Conservation (phyloP, 2,797 vertebrate genomes). For the Hybognathus amarus region DNA sequence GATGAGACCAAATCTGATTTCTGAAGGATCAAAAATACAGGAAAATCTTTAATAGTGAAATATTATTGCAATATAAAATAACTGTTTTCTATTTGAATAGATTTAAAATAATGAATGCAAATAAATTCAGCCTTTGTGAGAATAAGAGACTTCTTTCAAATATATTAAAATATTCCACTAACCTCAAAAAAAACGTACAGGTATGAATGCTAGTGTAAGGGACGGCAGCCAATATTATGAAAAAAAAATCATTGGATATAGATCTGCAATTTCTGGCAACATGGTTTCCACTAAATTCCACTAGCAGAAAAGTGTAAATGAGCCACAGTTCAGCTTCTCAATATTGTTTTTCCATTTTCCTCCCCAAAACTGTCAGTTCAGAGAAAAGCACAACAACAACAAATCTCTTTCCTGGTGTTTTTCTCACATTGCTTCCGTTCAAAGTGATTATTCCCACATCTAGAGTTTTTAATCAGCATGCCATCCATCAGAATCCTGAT, state of each 20-base stretch:
- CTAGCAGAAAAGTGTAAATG: background rate
- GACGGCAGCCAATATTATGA: background rate
- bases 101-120: background rate
- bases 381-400: conserved; percentile 6
- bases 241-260: background rate
- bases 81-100: background rate
- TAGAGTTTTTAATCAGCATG: conserved; percentile 20
- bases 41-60: background rate
- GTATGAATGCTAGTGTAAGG: background rate
- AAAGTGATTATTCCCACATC: conserved; percentile 30
- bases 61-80: background rate
- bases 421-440: background rate
- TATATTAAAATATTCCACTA: background rate
- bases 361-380: background rate
- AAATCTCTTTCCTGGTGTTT: background rate
- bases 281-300: background rate
- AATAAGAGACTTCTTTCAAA: background rate
- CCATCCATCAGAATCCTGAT: conserved; percentile 31
- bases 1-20: background rate
- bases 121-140: too few relatives aligned
- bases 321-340: background rate
- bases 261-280: background rate
- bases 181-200: background rate
- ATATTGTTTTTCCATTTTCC: background rate
- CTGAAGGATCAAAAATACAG: background rate